A percentile compares a stretch with the other conserved stretches of the same genome.
Evolutionary conservation across 2,113 vertebrate species (phyloP).

Genomic region (Leptocoma aspasia): DNA sequence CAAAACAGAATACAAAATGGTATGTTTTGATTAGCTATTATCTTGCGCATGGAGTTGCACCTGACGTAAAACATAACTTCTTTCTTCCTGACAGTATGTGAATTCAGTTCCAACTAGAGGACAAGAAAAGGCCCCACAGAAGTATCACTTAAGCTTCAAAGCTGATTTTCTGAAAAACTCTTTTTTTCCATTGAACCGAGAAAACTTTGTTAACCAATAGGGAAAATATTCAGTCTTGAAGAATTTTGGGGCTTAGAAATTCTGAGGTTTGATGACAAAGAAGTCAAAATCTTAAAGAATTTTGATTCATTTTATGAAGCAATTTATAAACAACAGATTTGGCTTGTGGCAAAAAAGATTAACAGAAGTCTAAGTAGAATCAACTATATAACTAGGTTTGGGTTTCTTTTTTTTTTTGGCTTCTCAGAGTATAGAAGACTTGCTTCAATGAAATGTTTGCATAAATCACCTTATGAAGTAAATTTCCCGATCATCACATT

Average conservation of each 20-base stretch:
- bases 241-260: background rate
- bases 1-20: background rate
- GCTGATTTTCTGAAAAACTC: background rate
- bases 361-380: background rate
- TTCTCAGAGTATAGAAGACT: background rate
- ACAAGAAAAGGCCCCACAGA: background rate
- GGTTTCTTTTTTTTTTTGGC: background rate
- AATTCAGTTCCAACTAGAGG: background rate
- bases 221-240: background rate
- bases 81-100: background rate
- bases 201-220: background rate
- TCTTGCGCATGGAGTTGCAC: background rate
- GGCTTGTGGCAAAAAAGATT: background rate
- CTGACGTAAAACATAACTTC: background rate
- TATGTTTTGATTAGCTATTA: background rate
- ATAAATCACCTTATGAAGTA: background rate
- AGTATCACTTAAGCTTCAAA: background rate
- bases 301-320: background rate
- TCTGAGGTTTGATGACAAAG: background rate
- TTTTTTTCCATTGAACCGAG: background rate
- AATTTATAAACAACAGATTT: background rate
- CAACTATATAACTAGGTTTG: background rate
- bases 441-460: background rate
- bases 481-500: background rate
- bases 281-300: background rate